phyloP scores from a whole-genome alignment of 1,140 invertebrate species.

The Calosoma granatense region DNA sequence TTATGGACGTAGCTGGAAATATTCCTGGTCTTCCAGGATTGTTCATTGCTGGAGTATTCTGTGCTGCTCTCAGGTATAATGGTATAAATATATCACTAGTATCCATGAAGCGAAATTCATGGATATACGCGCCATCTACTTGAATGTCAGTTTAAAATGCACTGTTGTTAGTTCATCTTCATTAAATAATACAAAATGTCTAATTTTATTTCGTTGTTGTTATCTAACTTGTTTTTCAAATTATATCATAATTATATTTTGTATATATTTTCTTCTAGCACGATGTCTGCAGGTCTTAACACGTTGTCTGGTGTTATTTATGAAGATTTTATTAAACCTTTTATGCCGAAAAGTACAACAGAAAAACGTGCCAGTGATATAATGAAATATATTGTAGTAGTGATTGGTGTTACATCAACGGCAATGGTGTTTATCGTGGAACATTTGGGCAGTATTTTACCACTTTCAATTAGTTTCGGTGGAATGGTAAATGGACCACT shows the following conservation, averaged over 20 bases:
- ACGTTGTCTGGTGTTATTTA: slow-evolving; percentile 47
- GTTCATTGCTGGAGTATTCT: slow-evolving; percentile 58
- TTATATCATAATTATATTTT: slow-evolving; percentile 11
- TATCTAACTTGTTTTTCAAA: slow-evolving; percentile 9
- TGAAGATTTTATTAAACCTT: slow-evolving; percentile 47
- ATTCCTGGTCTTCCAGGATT: slow-evolving; percentile 52
- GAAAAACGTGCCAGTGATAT: slow-evolving; percentile 13
- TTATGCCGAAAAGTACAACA: slow-evolving; percentile 31
- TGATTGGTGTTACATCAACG: slow-evolving; percentile 29
- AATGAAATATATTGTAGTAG: slow-evolving; percentile 3
- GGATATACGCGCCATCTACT: too few species aligned
- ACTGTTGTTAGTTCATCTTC: not conserved
- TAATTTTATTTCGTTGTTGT: not conserved
- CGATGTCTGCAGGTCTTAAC: slow-evolving; percentile 48
- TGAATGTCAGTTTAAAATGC: not conserved
- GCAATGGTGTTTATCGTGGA: slow-evolving; percentile 40
- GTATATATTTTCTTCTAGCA: slow-evolving; percentile 37
- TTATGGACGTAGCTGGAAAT: slow-evolving; percentile 44
- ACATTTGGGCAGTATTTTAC: slow-evolving; percentile 32
- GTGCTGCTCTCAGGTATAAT: slow-evolving; percentile 51
- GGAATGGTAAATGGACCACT: slow-evolving; percentile 40
- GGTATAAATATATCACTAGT: not conserved
- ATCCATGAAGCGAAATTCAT: too few species aligned
- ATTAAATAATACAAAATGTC: not conserved
- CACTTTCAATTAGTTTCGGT: slow-evolving; percentile 36